Evolutionary conservation across 1,140 invertebrate species (phyloP).

Genomic region (Mactra quadrangularis): DNA sequence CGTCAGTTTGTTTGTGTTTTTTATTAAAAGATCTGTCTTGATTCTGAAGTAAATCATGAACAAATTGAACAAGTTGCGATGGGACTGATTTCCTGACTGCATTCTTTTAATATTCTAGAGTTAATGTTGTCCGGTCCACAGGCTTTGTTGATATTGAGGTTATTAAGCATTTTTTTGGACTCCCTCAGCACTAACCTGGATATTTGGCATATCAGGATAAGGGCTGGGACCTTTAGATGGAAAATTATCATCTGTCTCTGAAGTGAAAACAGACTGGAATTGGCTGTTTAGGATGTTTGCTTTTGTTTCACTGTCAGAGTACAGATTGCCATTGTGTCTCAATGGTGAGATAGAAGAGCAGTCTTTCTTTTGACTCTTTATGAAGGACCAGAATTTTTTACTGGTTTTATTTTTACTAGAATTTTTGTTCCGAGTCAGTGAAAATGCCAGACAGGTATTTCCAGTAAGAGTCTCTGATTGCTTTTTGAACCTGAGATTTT

Average conservation of each 20-base stretch:
- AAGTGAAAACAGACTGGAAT: no score
- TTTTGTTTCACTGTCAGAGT: not conserved
- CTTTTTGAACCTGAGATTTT: not conserved
- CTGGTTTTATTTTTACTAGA: not conserved
- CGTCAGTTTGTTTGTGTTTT: conserved; percentile 53
- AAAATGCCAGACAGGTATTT: not conserved
- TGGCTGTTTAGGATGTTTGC: no score
- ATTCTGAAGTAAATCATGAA: conserved; percentile 5
- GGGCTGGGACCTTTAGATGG: no score
- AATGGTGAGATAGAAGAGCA: not conserved
- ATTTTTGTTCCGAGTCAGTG: no score
- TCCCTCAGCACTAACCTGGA: no score
- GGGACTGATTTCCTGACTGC: not conserved
- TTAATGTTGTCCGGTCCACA: not conserved
- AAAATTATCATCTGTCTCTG: no score
- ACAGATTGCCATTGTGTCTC: not conserved
- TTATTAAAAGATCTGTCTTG: not conserved
- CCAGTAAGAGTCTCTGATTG: conserved; percentile 9
- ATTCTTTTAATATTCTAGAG: conserved; percentile 2
- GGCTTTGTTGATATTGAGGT: not conserved
- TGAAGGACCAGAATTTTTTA: conserved; percentile 15
- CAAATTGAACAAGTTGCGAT: conserved; percentile 37
- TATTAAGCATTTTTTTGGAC: not conserved
- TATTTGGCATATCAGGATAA: no score
- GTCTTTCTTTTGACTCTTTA: not conserved